Base-by-base conservation (phyloP, 1,140 invertebrate species). In the Drosophila subpulchrella region DNA sequence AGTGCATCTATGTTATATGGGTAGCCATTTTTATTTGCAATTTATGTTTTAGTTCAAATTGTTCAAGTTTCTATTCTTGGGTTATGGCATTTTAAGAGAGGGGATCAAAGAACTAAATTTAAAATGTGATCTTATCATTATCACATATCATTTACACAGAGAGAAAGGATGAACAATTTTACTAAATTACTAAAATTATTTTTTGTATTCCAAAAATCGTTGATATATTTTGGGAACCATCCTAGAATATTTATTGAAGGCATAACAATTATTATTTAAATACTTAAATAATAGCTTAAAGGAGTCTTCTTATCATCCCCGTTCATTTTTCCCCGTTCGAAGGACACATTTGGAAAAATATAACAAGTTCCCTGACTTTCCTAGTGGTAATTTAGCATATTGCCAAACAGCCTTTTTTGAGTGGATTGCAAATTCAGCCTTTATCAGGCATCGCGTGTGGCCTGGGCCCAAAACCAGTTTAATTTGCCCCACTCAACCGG, bases 381-480 rank as follows among this genome's bases (percentile, higher is more conserved):
- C 4, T 3, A 39, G 4, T 6, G 53, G 27, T 39, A 39, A 32
- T 66, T 59, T 47, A 24, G 42, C 63, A 71, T 48, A 47, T 57
- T 68, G 42, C 24, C 10, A 27, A 27, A 70, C 39, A 34, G 44
- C 42, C 42, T 42, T 36, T 36, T 46, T 41, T 36, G 57, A 71
- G 67, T 71, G 17, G 41, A 39, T 41, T 58, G 36, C 44, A 71
- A 71, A 70, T 50, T 71, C 20, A 50, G 65, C 53, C 51, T 75
- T 62, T 63, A 76, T 81, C 72, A 51, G 32, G 36, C 59, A 47
- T 63, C 42, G 61, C 46, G 78, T 75, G 72, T 74, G 71, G 72
- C 44, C 48, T 30, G 71, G 20, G n/a, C 34, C 50, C 58, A 17
- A 61, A 73, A 73, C 72, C 59, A 60, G 57, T 59, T 61, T 15